Conservation (phyloP, 2,888 invertebrate genomes). For the Druceiella hillmani region DNA sequence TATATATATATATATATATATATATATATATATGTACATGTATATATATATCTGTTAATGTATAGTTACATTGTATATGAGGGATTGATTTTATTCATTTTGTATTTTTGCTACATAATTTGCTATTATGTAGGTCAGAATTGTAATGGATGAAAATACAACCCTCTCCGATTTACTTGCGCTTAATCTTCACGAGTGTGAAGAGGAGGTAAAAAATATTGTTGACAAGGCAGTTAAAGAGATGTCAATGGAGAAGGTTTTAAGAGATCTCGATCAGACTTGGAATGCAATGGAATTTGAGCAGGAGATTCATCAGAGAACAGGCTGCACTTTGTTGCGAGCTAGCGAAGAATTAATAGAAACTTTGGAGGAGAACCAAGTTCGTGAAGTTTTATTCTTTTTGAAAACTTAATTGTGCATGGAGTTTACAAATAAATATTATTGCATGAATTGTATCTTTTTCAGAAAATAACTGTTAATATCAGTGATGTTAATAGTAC, state of each 20-base stretch:
- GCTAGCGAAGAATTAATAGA: slow-evolving; percentile 95
- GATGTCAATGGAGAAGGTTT: slow-evolving; percentile 96
- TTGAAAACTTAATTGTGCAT: slow-evolving; percentile 6
- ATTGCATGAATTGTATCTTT: no score
- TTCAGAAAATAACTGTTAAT: no score
- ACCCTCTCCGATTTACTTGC: slow-evolving; percentile 88
- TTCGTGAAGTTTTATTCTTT: slow-evolving; percentile 29
- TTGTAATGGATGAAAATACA: slow-evolving; percentile 90
- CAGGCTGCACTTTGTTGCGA: slow-evolving; percentile 77
- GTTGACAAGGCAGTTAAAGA: slow-evolving; percentile 98
- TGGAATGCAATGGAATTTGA: slow-evolving; percentile 94
- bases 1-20: no score
- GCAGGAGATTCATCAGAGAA: slow-evolving; percentile 82
- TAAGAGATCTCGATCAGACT: slow-evolving; percentile 83
- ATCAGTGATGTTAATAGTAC: no score
- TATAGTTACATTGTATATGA: no score
- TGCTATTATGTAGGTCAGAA: no score
- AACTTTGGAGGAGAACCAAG: slow-evolving; percentile 96
- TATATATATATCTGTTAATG: no score
- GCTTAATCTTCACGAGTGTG: slow-evolving; percentile 91
- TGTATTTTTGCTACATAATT: no score
- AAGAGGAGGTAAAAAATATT: slow-evolving; percentile 95
- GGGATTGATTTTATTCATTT: no score
- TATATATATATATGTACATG: no score
- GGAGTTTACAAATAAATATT: no score